Evolutionary conservation across 2,888 invertebrate genomes (phyloP), one percentile per base, ranked within the genome.

Genomic region (Ophioninae sp.): DNA sequence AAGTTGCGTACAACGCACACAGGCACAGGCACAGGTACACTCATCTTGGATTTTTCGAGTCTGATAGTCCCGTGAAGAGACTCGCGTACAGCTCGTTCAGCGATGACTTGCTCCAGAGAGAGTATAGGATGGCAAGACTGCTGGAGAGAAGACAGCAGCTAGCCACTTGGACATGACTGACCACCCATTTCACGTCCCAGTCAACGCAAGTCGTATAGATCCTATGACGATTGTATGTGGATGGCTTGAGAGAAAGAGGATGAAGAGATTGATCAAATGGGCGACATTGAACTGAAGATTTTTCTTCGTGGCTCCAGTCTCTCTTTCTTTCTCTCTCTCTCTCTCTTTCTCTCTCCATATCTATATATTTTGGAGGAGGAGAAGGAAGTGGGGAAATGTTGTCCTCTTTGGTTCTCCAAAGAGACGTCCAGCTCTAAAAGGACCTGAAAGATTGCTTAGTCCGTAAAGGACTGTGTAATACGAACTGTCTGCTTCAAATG

Each of bases 121-220:
- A 68, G 56, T 65, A 84, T 85, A 82, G 86, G 87, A 85, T 86
- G 87, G 65, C 73, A 59, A 59, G 68, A 71, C 76, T 83, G 63
- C 72, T 64, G 56, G 65, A 58, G 63, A 67, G 71, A 72, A 56
- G 72, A 79, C 80, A 83, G 78, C 71, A 63, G 58, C 79, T 63
- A 72, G 67, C 65, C 20, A 17, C n/a, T 67, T 59, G 79, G 85
- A 87, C 81, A 84, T 86, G 83, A 81, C 88, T 84, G 91, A 89
- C 91, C 91, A 91, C 91, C 91, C 91, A 91, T 90, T 88, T 89
- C 86, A 89, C 89, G 87, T 88, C 87, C 86, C 82, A 87, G 86
- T 83, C 84, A 86, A 82, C 81, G 88, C 89, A 88, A 87, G 88
- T 87, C 88, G 89, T 91, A 91, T 90, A 91, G 91, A 91, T 91